Evolutionary conservation across 2,888 invertebrate genomes (phyloP).

Genomic region (Hyposoter dolosus): DNA sequence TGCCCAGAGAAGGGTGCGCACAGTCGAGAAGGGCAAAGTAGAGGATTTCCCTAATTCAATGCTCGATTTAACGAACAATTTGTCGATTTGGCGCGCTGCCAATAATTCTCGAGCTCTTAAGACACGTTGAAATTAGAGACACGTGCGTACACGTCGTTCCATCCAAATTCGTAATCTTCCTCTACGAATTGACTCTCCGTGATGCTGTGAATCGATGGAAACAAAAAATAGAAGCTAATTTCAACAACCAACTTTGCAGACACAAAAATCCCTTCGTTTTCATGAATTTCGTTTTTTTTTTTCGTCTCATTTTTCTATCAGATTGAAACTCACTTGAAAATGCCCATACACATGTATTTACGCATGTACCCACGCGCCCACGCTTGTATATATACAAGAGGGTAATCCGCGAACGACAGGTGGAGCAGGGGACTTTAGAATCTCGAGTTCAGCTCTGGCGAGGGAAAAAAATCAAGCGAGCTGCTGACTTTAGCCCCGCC

Average conservation of each 20-base stretch:
- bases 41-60: constrained; percentile 77
- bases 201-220: not conserved
- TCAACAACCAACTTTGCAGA: not conserved
- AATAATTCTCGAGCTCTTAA: constrained; percentile 72
- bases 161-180: not conserved
- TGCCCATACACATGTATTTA: not conserved
- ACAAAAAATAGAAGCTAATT: not conserved
- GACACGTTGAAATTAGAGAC: constrained; percentile 63
- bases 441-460: constrained; percentile 66
- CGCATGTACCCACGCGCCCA: constrained; percentile 8
- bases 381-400: constrained; percentile 37
- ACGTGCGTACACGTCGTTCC: constrained; percentile 20
- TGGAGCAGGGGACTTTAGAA: constrained; percentile 60
- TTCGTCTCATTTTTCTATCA: not conserved
- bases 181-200: not conserved
- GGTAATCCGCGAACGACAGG: constrained; percentile 64
- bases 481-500: constrained; percentile 66
- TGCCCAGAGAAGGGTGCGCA: constrained; percentile 23
- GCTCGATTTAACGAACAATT: constrained; percentile 77
- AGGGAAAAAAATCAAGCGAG: constrained; percentile 70
- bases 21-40: constrained; percentile 4
- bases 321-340: not conserved
- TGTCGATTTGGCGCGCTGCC: constrained; percentile 80
- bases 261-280: not conserved
- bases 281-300: not conserved